Base-by-base conservation (phyloP, 1,140 invertebrate species). In the Grapholita molesta region DNA sequence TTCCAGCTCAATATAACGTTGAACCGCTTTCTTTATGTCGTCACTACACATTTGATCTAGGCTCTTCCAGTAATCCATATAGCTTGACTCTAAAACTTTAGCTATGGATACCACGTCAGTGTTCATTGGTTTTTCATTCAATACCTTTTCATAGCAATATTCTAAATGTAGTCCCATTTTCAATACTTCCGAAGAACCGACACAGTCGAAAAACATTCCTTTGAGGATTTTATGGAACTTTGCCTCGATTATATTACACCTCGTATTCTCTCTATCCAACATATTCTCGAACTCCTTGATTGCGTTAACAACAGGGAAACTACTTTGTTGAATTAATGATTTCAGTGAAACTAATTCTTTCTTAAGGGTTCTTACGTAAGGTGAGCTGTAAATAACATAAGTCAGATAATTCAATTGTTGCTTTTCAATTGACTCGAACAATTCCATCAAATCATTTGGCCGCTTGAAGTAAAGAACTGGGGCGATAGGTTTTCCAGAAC, bases 381-480 rank as follows among this genome's bases (percentile, higher is more conserved):
- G 85, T 25, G 73, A 69, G 18, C 88, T 38, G 71, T 82, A 77
- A 3, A 72, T 73, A 9, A 87, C 79, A 66, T 87, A 82, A 9
- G 80, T 77, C 52, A 87, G 88, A 70, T 89, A 83, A 73, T 89
- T 71, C 52, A 86, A 71, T 23, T 88, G 81, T 72, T 95, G 94
- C 48, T 92, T 82, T 80, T 94, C 94, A 75, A 95, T 94, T 6
- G 89, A 86, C 64, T 85, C 83, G 69, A 95, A 95, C 15, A 94
- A 89, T 9, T 89, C 79, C 5, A 94, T 79, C 12, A 95, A 77
- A 52, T 95, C 92, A 21, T 80, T 70, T 0, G 94, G 92, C 32
- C 93, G 78, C 3, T 81, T 82, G 73, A 95, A 95, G 75, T 93
- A 94, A n/a, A 95, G 72, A 4, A 89, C 86, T 24, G 93, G 92